Conservation (phyloP, 2,888 invertebrate genomes). For the Oxyscelio sp. region DNA sequence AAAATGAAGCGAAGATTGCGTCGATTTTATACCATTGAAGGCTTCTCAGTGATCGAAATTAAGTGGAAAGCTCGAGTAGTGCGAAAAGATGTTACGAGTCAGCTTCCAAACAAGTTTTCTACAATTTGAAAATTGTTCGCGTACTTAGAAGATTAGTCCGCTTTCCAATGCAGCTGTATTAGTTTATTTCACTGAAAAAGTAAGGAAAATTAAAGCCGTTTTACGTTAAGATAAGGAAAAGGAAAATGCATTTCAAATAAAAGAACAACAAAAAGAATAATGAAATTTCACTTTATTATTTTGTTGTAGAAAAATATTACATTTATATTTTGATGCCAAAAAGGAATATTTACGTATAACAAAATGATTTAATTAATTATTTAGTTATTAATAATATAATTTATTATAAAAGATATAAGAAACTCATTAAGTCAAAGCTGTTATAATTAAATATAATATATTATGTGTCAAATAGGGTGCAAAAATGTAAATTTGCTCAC, state of each 20-base stretch:
- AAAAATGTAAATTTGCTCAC: too few relatives aligned
- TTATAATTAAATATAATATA: too few relatives aligned
- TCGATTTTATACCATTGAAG: slow-evolving; percentile 3
- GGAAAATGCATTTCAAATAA: slow-evolving; percentile 1
- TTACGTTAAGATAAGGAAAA: neutral
- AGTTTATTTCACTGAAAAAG: slow-evolving; percentile 11
- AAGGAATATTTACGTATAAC: too few relatives aligned
- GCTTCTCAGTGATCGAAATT: slow-evolving; percentile 33
- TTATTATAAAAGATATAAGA: too few relatives aligned
- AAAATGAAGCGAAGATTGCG: slow-evolving; percentile 7
- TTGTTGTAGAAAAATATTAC: too few relatives aligned
- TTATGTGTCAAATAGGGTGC: too few relatives aligned
- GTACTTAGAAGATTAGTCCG: slow-evolving; percentile 36
- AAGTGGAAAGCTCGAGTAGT: slow-evolving; percentile 47
- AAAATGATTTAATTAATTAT: too few relatives aligned
- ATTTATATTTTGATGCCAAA: too few relatives aligned
- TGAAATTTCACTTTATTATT: slow-evolving; percentile 11
- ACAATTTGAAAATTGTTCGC: slow-evolving; percentile 45
- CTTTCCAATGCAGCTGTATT: neutral
- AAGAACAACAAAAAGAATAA: neutral
- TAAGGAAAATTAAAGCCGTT: slow-evolving; percentile 3
- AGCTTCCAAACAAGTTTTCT: slow-evolving; percentile 39
- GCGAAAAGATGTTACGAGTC: slow-evolving; percentile 41
- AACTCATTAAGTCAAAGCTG: too few relatives aligned
- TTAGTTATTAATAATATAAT: too few relatives aligned